Conservation (phyloP, 2,888 invertebrate species). For the Punctoribates punctum region DNA sequence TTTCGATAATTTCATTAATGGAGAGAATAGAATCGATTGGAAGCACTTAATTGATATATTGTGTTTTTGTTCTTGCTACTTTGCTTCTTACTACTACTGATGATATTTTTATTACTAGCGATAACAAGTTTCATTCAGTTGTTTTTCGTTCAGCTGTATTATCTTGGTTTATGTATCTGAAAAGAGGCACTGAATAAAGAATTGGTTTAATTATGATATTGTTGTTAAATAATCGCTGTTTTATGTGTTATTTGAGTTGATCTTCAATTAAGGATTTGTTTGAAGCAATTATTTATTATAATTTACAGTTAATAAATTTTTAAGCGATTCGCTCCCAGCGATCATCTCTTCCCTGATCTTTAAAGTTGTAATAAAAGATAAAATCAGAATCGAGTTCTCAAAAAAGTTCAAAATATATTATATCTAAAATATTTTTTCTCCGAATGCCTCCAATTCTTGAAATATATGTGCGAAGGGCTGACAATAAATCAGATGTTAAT, state of each 20-base stretch:
- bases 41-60: too few relatives aligned
- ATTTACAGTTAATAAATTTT: conserved; percentile 32
- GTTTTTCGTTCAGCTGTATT: not conserved
- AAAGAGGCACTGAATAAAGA: not conserved
- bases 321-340: not conserved
- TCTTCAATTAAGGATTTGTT: not conserved
- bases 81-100: too few relatives aligned
- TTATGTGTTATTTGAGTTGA: not conserved
- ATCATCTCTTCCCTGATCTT: conserved; percentile 23
- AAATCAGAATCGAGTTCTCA: not conserved
- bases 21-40: too few relatives aligned
- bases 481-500: too few relatives aligned
- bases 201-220: conserved; percentile 19
- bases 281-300: conserved; percentile 26
- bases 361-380: conserved; percentile 6
- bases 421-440: not conserved
- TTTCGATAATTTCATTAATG: too few relatives aligned
- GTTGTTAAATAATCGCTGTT: conserved; percentile 10
- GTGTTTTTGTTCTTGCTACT: too few relatives aligned
- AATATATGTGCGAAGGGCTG: too few relatives aligned
- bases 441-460: too few relatives aligned
- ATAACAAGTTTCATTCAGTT: too few relatives aligned
- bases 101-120: too few relatives aligned
- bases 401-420: not conserved
- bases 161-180: not conserved